Evolutionary conservation across 2,888 invertebrate species (phyloP), one percentile per base, ranked within the genome.

Genomic region (Lasioglossum pauxillum): DNA sequence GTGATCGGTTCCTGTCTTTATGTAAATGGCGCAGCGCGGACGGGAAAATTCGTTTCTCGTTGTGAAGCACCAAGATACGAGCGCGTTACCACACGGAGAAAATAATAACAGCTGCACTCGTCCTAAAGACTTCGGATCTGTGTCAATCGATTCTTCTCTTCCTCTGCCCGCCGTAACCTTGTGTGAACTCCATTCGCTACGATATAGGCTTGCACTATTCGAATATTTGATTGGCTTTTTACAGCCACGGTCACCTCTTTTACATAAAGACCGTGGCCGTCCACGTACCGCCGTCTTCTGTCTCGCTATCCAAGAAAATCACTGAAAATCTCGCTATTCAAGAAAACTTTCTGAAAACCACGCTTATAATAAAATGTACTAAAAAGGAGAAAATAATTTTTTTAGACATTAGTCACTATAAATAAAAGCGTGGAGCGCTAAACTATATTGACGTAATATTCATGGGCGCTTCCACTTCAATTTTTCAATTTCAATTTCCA

Each of bases 111-210:
- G 53, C 57, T 69, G 79, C 44, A 64, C 64, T 67, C 67, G 75
- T 76, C 75, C 79, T 78, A 76, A 72, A 73, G 79, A 79, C 84
- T 57, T 83, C 67, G 75, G 85, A 85, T 85, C 84, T 85, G 84
- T 85, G 84, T 76, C 85, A 85, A 85, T 85, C 85, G 84, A 85
- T 85, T 38, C 76, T 44, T 83, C 44, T 64, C 75, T 85, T 83
- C n/a, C 76, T 79, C 64, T 76, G 72, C 57, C 76, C 76, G 75
- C 73, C 71, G 53, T 77, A 73, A 64, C 46, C 60, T 71, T 75
- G 53, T 53, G 71, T 72, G 75, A 78, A 84, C 82, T 82, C 64
- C 73, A 46, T 74, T 64, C 44, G 53, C 49, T 27, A 16, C 75
- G 67, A 78, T 57, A 41, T 57, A 73, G 64, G 53, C 53, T 72